These are phyloP conservation scores for Macrocentrus cingulum DNA, from an alignment of 1,140 invertebrate genomes.

Conservation along the genomic window DNA sequence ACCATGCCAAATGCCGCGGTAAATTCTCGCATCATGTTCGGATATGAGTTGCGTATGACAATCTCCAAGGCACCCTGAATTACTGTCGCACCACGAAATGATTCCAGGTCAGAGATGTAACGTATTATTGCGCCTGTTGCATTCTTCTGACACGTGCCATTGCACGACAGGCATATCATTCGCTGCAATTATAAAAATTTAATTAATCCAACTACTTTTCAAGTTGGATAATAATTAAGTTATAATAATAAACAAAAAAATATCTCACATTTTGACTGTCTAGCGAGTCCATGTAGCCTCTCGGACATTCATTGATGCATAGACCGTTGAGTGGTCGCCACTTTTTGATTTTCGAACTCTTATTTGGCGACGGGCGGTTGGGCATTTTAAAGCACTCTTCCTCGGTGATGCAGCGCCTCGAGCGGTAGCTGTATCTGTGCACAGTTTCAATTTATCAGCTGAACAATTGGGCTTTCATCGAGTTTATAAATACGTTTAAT, in stretches of 20 bases:
- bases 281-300: conserved; percentile 50
- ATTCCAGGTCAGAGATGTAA: conserved; percentile 44
- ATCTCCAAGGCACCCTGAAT: conserved; percentile 66
- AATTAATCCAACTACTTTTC: conserved; percentile 2
- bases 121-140: conserved; percentile 45
- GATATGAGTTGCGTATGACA: conserved; percentile 60
- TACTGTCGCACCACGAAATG: conserved; percentile 61
- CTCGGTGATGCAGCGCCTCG: conserved; percentile 62
- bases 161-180: conserved; percentile 38
- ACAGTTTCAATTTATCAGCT: conserved; percentile 4
- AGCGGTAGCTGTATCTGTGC: conserved; percentile 50
- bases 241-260: conserved; percentile 5
- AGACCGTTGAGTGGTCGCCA: conserved; percentile 53
- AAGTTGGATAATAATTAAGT: not conserved
- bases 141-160: conserved; percentile 46
- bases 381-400: conserved; percentile 55
- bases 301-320: conserved; percentile 64
- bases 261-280: conserved; percentile 39
- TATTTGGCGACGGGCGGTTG: conserved; percentile 14
- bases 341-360: conserved; percentile 26
- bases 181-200: conserved; percentile 28
- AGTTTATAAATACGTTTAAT: conserved; percentile 4
- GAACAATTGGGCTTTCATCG: not conserved
- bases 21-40: conserved; percentile 61
- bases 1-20: conserved; percentile 64